Conservation (phyloP, 2,113 vertebrate species). For the Camarhynchus parvulus region DNA sequence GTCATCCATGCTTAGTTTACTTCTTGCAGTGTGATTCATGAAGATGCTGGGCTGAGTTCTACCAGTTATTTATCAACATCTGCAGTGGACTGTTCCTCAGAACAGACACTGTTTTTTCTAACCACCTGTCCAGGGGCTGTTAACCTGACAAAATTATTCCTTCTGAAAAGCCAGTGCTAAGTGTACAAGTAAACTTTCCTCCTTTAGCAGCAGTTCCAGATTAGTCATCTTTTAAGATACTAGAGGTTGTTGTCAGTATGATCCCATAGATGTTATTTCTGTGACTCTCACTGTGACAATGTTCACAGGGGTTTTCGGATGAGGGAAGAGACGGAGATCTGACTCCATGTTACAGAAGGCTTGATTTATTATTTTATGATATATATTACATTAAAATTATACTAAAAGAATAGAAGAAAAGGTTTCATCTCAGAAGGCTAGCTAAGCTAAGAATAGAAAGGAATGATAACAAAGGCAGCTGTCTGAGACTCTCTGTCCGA, state of each 20-base stretch:
- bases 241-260: neutral
- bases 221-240: neutral
- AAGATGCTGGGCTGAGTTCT: neutral
- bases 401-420: too few relatives aligned
- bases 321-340: too few relatives aligned
- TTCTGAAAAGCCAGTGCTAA: neutral
- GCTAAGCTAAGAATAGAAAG: too few relatives aligned
- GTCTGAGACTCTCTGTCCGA: too few relatives aligned
- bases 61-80: constrained; percentile 17
- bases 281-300: neutral
- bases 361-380: too few relatives aligned
- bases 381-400: too few relatives aligned
- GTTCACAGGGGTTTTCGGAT: too few relatives aligned
- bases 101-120: neutral
- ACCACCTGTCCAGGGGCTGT: neutral
- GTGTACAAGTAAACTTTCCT: neutral
- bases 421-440: too few relatives aligned
- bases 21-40: neutral
- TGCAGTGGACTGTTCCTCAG: neutral
- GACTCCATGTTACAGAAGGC: too few relatives aligned
- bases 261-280: neutral
- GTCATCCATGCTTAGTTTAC: neutral
- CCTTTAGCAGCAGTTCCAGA: neutral
- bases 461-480: too few relatives aligned
- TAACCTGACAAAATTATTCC: neutral